These are phyloP conservation scores for Xiphophorus maculatus DNA, from an alignment of 2,113 vertebrate genomes.

Conservation along the genomic window DNA sequence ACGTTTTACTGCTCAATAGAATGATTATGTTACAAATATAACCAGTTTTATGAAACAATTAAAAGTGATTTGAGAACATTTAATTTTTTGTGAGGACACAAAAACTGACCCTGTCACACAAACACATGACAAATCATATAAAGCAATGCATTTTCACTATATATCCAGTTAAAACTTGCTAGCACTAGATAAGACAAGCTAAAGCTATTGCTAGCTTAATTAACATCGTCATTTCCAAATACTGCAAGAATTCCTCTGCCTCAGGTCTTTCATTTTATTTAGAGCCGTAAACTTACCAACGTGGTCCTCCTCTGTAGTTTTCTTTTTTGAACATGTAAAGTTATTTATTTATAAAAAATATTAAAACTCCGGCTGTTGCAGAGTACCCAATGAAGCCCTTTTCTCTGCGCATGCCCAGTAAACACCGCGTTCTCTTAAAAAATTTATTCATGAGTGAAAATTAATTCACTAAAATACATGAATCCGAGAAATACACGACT, in stretches of 20 bases:
- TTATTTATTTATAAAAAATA: neutral
- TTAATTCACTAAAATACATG: conserved; percentile 5
- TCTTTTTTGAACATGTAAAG: neutral
- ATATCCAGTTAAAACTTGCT: too few relatives aligned
- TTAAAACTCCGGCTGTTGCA: neutral
- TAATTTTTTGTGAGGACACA: too few relatives aligned
- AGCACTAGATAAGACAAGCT: too few relatives aligned
- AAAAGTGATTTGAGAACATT: too few relatives aligned
- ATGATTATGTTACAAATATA: too few relatives aligned
- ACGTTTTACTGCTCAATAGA: too few relatives aligned
- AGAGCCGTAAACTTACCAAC: neutral
- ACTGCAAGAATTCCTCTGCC: neutral
- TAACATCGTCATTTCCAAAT: neutral
- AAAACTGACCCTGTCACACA: too few relatives aligned
- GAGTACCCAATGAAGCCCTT: too few relatives aligned
- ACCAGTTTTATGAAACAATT: too few relatives aligned
- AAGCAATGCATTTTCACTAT: too few relatives aligned
- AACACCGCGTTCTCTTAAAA: conserved; percentile 14
- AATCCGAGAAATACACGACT: neutral
- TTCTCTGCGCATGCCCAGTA: conserved; percentile 37
- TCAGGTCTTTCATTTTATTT: too few relatives aligned
- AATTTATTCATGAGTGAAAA: conserved; percentile 60
- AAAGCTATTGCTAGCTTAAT: neutral
- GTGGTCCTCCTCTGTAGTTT: neutral
- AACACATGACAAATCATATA: neutral